Evolutionary conservation across 2,113 vertebrate genomes (phyloP).

Genomic region (Sinocyclocheilus anophthalmus): DNA sequence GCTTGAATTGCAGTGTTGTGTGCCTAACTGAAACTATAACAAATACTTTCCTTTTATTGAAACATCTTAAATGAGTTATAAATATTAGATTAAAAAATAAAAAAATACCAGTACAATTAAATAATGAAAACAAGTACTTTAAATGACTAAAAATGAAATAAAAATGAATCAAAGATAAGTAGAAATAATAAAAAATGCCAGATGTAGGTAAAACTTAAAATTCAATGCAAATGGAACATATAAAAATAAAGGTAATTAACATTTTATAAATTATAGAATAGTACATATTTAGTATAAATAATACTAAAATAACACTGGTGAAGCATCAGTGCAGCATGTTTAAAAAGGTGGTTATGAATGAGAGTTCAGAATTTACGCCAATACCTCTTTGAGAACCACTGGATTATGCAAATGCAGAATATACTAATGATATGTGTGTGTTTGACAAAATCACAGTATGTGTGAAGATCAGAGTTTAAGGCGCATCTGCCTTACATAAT

Average conservation of each 20-base stretch:
- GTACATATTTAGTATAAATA: no score
- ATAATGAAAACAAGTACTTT: neutral
- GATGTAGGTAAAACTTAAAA: neutral
- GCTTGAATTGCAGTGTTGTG: no score
- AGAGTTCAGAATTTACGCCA: neutral
- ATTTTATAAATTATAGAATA: no score
- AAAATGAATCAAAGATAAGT: neutral
- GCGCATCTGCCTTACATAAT: neutral
- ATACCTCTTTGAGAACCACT: constrained; percentile 20
- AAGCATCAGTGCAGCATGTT: no score
- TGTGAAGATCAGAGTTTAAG: neutral
- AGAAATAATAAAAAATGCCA: no score
- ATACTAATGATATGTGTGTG: neutral
- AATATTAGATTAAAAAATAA: neutral
- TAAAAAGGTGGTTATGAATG: no score
- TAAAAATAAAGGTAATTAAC: neutral
- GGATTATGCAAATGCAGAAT: neutral
- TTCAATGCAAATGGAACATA: neutral
- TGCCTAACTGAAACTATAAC: no score
- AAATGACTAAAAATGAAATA: neutral
- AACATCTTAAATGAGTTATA: neutral
- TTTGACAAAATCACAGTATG: neutral
- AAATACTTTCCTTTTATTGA: neutral
- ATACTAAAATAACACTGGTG: no score
- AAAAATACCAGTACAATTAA: no score